A percentile compares a stretch with the other conserved stretches of the same genome.
Conservation (phyloP, 2,113 vertebrate genomes). For the Trogon melanurus region DNA sequence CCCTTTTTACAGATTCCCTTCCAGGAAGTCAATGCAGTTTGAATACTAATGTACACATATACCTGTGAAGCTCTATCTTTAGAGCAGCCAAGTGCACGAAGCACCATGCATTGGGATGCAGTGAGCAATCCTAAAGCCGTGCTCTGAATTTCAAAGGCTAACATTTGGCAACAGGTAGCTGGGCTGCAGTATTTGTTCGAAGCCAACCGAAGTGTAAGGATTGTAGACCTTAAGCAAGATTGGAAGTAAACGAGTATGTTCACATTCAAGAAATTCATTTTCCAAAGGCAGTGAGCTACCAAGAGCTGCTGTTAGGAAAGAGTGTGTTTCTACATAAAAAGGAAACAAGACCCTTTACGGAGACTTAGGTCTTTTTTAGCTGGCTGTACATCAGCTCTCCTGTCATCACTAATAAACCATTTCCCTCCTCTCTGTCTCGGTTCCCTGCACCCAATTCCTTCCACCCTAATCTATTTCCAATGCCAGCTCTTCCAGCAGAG, state of each 20-base stretch:
- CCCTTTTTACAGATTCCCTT: not conserved
- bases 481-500: not conserved
- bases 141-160: not conserved
- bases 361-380: not conserved
- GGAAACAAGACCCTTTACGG: not conserved
- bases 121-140: not conserved
- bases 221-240: not conserved
- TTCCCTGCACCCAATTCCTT: not conserved
- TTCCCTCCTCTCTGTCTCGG: not conserved
- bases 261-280: not conserved
- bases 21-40: not conserved
- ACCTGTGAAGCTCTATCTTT: not conserved
- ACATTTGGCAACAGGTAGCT: not conserved
- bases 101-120: not conserved
- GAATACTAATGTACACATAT: not conserved
- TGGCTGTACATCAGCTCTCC: not conserved
- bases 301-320: not conserved
- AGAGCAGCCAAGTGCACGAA: not conserved
- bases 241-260: not conserved
- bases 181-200: not conserved
- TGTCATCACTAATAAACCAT: not conserved
- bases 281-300: not conserved
- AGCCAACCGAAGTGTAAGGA: not conserved
- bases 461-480: not conserved
- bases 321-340: not conserved